Evolutionary conservation across 2,888 invertebrate genomes (phyloP), one percentile per base, ranked within the genome.

Genomic region (Mythimna vitellina): DNA sequence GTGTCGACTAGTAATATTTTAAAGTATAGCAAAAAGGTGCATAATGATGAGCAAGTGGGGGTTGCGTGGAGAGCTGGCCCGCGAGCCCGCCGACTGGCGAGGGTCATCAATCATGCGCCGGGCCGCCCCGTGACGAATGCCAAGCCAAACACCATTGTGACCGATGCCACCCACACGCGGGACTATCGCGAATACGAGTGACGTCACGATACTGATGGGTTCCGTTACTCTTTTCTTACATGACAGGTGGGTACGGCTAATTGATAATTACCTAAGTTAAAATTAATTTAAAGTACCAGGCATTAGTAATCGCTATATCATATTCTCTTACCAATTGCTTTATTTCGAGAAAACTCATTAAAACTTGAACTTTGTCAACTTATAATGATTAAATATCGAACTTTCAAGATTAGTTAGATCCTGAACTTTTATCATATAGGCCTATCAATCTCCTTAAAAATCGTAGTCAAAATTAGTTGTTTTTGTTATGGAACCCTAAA

Each of bases 61-160:
- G 42, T 81, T 73, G 66, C 73, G 61, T 67, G 67, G 70, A 82
- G 70, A 73, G 46, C 51, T 64, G 60, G 32, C 61, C 57, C 57
- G 56, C 32, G 57, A 32, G 49, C 57, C 56, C 60, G 56, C 51
- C 46, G 63, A 35, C 63, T 67, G 69, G 90, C 53, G 46, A 46
- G 70, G 71, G 90, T 91, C 93, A 96, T 96, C 95, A 95, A 95
- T 96, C 95, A 95, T 88, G 86, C 73, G 78, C 80, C 81, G 83
- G 80, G 83, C 86, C 93, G 93, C 93, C 94, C 94, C 94, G 92
- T 94, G 95, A 96, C 96, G 95, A 95, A 96, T 95, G 92, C 94
- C 93, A 94, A 92, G 91, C 92, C 94, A 95, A 96, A 96, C 95
- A 96, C 93, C 91, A 94, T 95, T 95, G 95, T 94, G 89, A 89